Evolutionary conservation across 2,113 vertebrate species (phyloP).

Genomic region (Sminthopsis crassicaudata): DNA sequence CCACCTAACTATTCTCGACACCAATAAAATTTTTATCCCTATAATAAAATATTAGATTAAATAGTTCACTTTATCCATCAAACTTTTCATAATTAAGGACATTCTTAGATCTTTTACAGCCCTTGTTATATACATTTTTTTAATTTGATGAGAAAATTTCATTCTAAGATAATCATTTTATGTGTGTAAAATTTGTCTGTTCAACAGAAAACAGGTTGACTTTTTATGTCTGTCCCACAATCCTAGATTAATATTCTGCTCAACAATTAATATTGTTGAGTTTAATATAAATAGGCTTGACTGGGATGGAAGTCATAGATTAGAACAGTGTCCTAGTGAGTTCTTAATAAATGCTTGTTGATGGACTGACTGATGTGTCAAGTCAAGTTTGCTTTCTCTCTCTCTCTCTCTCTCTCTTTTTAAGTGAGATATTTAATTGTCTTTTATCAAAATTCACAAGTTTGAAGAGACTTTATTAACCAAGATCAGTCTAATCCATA

Average conservation of each 20-base stretch:
- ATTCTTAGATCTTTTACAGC: background rate
- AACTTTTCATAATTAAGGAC: background rate
- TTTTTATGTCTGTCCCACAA: background rate
- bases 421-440: background rate
- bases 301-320: background rate
- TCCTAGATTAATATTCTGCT: background rate
- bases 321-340: background rate
- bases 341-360: background rate
- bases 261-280: too few relatives aligned
- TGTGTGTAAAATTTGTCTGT: background rate
- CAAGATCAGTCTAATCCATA: background rate
- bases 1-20: too few relatives aligned
- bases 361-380: background rate
- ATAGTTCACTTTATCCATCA: background rate
- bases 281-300: background rate
- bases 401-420: too few relatives aligned
- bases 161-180: background rate
- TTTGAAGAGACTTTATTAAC: background rate
- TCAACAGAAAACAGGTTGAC: background rate
- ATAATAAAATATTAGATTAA: background rate
- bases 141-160: background rate
- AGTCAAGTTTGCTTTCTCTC: background rate
- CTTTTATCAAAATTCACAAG: background rate
- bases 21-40: background rate
- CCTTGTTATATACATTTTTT: background rate